Percentiles rank a stretch among this genome's conserved stretches.
phyloP scores from a whole-genome alignment of 2,888 invertebrate genomes.

The Agonopterix heracliana region DNA sequence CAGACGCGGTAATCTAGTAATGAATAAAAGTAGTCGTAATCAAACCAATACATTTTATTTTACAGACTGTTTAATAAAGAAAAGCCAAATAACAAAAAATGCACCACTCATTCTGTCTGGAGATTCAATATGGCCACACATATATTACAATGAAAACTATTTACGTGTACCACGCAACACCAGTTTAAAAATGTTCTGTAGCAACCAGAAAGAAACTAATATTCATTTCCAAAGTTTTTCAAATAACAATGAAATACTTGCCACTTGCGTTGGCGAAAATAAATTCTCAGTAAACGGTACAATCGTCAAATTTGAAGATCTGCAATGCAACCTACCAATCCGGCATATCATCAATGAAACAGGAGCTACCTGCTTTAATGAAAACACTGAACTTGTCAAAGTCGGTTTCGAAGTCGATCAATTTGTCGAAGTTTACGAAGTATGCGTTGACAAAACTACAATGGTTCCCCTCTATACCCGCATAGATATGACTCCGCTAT shows the following conservation, averaged over 20 bases:
- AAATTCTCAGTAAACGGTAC: slow-evolving; percentile 7
- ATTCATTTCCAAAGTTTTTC: background rate
- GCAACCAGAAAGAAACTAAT: background rate
- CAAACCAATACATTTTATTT: background rate
- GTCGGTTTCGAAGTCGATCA: slow-evolving; percentile 7
- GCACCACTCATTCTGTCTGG: background rate
- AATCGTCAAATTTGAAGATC: slow-evolving; percentile 8
- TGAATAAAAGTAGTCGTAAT: no score
- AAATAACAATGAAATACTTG: slow-evolving; percentile 2
- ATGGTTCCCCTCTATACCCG: slow-evolving; percentile 6
- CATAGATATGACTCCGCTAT: background rate
- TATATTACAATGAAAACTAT: no score
- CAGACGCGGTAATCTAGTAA: no score
- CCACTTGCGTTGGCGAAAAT: slow-evolving; percentile 9
- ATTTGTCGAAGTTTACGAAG: slow-evolving; percentile 9
- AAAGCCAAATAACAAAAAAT: background rate
- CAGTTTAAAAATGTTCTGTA: background rate
- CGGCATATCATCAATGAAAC: no score
- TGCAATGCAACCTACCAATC: slow-evolving; percentile 2
- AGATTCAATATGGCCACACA: no score
- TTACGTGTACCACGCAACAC: no score
- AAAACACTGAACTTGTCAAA: slow-evolving; percentile 8
- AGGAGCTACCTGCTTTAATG: slow-evolving; percentile 7
- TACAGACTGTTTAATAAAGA: background rate
- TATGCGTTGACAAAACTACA: slow-evolving; percentile 8